A percentile compares a stretch with the other conserved stretches of the same genome.
Evolutionary conservation across 2,797 vertebrate genomes (phyloP).

Genomic region (Danio jaintianensis): DNA sequence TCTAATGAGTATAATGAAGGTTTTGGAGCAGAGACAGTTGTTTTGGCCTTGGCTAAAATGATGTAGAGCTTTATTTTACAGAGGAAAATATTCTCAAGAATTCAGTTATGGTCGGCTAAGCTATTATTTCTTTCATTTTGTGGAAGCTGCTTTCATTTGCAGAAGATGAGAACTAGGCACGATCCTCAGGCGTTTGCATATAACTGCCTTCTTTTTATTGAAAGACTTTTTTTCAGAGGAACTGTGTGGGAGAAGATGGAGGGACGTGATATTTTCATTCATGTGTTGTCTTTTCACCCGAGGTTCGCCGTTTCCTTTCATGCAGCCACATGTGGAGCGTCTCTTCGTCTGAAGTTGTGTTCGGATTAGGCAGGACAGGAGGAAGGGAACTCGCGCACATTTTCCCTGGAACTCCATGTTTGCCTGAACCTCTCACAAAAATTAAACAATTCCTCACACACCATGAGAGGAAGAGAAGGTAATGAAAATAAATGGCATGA

Average conservation of each 20-base stretch:
- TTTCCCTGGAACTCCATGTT: slow-evolving; percentile 63
- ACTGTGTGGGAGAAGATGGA: slow-evolving; percentile 57
- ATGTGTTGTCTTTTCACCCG: slow-evolving; percentile 69
- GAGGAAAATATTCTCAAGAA: neutral
- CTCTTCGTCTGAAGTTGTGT: slow-evolving; percentile 73
- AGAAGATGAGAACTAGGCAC: slow-evolving; percentile 17
- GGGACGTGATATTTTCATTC: slow-evolving; percentile 57
- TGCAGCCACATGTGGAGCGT: slow-evolving; percentile 72
- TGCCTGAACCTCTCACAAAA: slow-evolving; percentile 62
- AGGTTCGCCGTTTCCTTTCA: slow-evolving; percentile 65
- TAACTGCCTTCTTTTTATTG: slow-evolving; percentile 60
- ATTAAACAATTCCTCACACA: slow-evolving; percentile 45
- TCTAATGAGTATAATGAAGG: neutral
- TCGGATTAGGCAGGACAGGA: slow-evolving; percentile 72
- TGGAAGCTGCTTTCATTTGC: slow-evolving; percentile 43
- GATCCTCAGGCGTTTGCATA: slow-evolving; percentile 58
- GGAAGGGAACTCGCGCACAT: slow-evolving; percentile 64
- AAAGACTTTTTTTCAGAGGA: slow-evolving; percentile 61
- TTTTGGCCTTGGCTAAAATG: neutral
- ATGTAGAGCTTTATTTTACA: neutral
- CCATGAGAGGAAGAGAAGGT: neutral
- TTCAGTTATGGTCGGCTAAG: neutral
- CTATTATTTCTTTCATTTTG: slow-evolving; percentile 21
- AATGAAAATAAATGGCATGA: slow-evolving; percentile 1
- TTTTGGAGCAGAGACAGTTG: neutral